Base-by-base conservation (phyloP, 2,888 invertebrate species). In the Cremastinae sp. region DNA sequence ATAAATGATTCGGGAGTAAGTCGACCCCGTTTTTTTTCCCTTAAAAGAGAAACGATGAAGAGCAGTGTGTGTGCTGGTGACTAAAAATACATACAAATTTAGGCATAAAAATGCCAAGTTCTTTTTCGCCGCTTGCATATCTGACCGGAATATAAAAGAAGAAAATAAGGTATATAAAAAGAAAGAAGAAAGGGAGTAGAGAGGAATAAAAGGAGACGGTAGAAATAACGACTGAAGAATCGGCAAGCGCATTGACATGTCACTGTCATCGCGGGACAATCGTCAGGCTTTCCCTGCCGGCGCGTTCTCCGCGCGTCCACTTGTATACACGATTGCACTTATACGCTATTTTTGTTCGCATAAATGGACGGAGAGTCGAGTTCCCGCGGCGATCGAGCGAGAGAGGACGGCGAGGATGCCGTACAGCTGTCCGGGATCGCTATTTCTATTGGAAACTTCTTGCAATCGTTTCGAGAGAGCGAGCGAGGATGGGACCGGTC, bases 191-290 rank as follows among this genome's bases (percentile, higher is more conserved):
- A 12, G 49, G 51, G 41, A 22, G 34, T 51, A 62, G 45, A 45
- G 62, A 56, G 45, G 34, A 41, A 62, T 59, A 34, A 49, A 59
- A 45, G 41, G 34, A 65, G 74, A 76, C 69, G 34, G 69, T 56
- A 70, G 64, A 69, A 78, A 79, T 81, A 79, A 82, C 82, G 81
- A 85, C 84, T 86, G 84, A 85, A 86, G 85, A 84, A 86, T 87
- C 83, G 83, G 86, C 83, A 83, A 80, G 83, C 28, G 28, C 87
- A 89, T 89, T 89, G 88, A 89, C 88, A 86, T 88, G 88, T 88
- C 88, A 88, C 88, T 88, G 88, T 88, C 89, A 88, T 86, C 86
- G 82, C 75, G 65, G 68, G 62, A 77, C 75, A 28, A 73, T 38
- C 65, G 41, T 69, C 65, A 72, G 28, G 28, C 64, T 68, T 28